These are phyloP conservation scores for Epinephelus cyanopodus DNA, from an alignment of 2,113 vertebrate genomes.

Conservation along the genomic window DNA sequence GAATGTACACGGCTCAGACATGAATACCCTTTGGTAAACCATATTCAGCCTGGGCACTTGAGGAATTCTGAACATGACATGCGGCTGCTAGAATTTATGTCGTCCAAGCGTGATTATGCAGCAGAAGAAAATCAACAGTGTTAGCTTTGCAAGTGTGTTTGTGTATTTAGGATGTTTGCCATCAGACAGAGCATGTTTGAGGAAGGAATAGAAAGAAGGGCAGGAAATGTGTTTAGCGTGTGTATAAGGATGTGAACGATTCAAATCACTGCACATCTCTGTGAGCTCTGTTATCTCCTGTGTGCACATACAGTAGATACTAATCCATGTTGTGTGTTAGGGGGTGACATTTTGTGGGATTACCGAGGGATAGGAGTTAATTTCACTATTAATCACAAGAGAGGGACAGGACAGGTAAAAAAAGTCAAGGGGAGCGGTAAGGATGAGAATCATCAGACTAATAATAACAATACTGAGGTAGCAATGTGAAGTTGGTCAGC, in stretches of 20 bases:
- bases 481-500: too few species aligned
- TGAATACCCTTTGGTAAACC: conserved; percentile 49
- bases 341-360: too few species aligned
- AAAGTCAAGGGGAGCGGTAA: too few species aligned
- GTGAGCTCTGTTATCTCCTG: conserved; percentile 5
- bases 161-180: conserved; percentile 34
- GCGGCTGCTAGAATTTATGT: conserved; percentile 37
- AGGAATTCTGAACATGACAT: conserved; percentile 47
- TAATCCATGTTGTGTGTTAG: neutral
- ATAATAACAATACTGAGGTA: too few species aligned
- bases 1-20: conserved; percentile 27
- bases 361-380: too few species aligned
- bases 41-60: conserved; percentile 32
- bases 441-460: too few species aligned
- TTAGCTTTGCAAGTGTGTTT: conserved; percentile 30
- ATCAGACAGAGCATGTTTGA: conserved; percentile 29
- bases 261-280: conserved; percentile 9
- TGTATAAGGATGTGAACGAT: conserved; percentile 6
- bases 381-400: too few species aligned
- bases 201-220: neutral
- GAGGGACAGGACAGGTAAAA: too few species aligned
- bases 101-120: conserved; percentile 36
- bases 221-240: neutral
- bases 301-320: neutral
- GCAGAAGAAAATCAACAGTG: neutral